A percentile compares a stretch with the other conserved stretches of the same genome.
Conservation (phyloP, 2,113 vertebrate genomes). For the Rhinoptilus africanus region DNA sequence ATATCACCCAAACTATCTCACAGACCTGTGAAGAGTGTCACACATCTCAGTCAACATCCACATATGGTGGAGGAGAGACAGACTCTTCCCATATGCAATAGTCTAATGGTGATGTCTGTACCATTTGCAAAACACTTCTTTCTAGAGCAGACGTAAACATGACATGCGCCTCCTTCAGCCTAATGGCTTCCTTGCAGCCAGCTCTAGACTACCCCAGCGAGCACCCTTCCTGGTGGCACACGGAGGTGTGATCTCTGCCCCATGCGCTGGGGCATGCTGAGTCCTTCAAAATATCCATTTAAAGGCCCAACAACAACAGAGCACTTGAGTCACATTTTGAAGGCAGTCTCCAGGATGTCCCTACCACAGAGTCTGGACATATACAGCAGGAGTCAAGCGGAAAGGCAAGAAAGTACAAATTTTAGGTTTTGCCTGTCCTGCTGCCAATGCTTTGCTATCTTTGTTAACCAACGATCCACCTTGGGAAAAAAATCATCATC, state of each 20-base stretch:
- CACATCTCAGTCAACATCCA: neutral
- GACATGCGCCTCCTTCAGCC: neutral
- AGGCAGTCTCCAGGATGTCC: neutral
- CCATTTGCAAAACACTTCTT: neutral
- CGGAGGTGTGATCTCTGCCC: neutral
- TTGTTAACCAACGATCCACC: neutral
- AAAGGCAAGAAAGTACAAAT: neutral
- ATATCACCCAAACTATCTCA: neutral
- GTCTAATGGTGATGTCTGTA: neutral
- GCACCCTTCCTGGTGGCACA: neutral
- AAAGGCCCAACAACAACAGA: neutral
- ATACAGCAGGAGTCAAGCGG: rapidly evolving
- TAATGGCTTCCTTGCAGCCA: neutral
- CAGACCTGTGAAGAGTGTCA: constrained; percentile 23
- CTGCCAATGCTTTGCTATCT: neutral
- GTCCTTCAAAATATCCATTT: neutral
- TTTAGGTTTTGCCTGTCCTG: neutral
- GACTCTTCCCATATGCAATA: constrained; percentile 28
- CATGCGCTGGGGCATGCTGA: rapidly evolving
- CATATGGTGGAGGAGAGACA: constrained; percentile 30
- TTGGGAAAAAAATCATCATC: neutral
- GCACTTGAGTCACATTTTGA: neutral
- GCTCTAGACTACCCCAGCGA: neutral
- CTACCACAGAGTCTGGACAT: neutral
- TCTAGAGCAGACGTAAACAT: neutral